Evolutionary conservation across 2,113 vertebrate genomes (phyloP).

Genomic region (Callorhinus ursinus): DNA sequence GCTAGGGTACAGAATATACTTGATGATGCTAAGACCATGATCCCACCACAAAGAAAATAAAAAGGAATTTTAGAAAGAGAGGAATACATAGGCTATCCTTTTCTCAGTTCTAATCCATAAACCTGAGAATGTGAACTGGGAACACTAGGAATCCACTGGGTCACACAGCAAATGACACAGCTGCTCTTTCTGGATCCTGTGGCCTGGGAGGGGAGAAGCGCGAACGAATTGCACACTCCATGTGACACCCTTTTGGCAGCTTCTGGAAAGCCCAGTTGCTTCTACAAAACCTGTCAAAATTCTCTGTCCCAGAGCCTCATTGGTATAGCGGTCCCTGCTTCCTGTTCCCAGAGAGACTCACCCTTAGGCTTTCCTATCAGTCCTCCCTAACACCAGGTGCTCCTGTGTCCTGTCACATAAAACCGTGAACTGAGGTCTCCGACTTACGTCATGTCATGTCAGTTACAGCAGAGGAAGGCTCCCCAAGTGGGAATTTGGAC

Average conservation of each 20-base stretch:
- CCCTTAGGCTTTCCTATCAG: slow-evolving; percentile 60
- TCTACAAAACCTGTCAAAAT: slow-evolving; percentile 25
- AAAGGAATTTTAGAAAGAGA: neutral
- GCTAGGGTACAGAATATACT: neutral
- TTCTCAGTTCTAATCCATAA: neutral
- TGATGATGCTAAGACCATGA: neutral
- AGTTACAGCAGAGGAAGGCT: slow-evolving; percentile 6
- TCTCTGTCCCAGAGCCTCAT: slow-evolving; percentile 21
- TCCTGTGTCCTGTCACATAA: slow-evolving; percentile 61
- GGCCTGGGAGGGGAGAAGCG: neutral
- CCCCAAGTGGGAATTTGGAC: neutral
- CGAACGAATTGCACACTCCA: neutral
- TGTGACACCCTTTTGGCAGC: slow-evolving; percentile 35
- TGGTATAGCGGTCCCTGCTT: slow-evolving; percentile 14
- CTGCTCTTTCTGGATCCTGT: neutral
- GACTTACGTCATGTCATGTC: slow-evolving; percentile 54
- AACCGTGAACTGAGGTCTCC: slow-evolving; percentile 51
- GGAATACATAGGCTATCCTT: neutral
- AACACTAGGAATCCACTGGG: neutral
- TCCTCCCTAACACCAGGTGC: neutral
- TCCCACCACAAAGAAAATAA: neutral
- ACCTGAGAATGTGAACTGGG: neutral
- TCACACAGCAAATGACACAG: neutral
- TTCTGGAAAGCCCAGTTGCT: neutral
- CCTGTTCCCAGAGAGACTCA: slow-evolving; percentile 66